Percentiles rank a stretch among this genome's conserved stretches.
Conservation (phyloP, 2,888 invertebrate species). For the Andrena praecox region DNA sequence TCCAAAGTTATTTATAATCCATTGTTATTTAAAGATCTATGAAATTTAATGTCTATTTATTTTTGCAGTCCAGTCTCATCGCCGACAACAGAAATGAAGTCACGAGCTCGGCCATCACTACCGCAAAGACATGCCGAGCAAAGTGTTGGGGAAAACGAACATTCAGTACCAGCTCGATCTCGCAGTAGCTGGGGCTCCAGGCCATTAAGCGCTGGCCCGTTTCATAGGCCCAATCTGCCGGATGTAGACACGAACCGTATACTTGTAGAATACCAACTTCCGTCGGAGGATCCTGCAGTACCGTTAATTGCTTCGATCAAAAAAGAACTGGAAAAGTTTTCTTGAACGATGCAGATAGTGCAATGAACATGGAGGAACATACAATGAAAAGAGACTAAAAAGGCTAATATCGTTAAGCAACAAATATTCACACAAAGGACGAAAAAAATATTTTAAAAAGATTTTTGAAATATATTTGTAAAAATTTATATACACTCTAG, state of each 20-base stretch:
- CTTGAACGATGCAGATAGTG: slow-evolving; percentile 3
- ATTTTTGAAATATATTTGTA: slow-evolving; percentile 9
- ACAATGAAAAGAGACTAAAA: neutral
- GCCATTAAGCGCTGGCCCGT: slow-evolving; percentile 89
- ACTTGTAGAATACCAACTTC: slow-evolving; percentile 87
- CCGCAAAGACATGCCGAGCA: slow-evolving; percentile 69
- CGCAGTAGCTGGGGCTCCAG: slow-evolving; percentile 84
- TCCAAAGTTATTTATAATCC: too few species aligned
- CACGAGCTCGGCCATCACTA: slow-evolving; percentile 75
- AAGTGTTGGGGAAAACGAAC: slow-evolving; percentile 75
- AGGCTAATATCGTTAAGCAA: neutral
- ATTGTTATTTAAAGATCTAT: neutral
- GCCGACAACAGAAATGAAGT: slow-evolving; percentile 70
- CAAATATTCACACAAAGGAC: neutral
- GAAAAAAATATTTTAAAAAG: slow-evolving; percentile 4
- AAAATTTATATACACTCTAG: slow-evolving; percentile 29
- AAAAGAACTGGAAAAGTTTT: slow-evolving; percentile 87
- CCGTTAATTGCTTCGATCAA: slow-evolving; percentile 94
- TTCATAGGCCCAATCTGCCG: slow-evolving; percentile 86
- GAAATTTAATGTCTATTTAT: neutral
- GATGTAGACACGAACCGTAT: slow-evolving; percentile 86
- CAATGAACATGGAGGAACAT: neutral
- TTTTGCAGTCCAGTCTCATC: slow-evolving; percentile 73
- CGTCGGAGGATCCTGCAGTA: slow-evolving; percentile 90
- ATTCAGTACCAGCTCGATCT: slow-evolving; percentile 72